A percentile compares a stretch with the other conserved stretches of the same genome.
Evolutionary conservation across 2,888 invertebrate species (phyloP).

Genomic region (Temnothorax unifasciatus): DNA sequence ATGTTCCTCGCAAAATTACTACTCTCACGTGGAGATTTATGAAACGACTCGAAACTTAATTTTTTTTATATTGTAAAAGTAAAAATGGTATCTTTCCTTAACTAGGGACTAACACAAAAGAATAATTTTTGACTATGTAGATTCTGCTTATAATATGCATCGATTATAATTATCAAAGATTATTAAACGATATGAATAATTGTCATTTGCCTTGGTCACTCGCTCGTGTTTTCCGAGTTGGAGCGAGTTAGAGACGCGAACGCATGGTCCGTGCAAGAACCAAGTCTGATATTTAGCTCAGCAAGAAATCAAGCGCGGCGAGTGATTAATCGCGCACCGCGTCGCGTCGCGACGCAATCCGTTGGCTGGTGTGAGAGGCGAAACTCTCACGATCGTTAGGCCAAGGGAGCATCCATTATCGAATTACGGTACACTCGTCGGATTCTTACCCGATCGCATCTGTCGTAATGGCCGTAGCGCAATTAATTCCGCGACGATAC

Average conservation of each 20-base stretch:
- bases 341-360: not conserved
- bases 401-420: slow-evolving; percentile 41
- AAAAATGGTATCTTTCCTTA: not conserved
- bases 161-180: not conserved
- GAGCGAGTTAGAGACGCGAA: not conserved
- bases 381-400: slow-evolving; percentile 40
- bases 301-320: slow-evolving; percentile 44
- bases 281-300: slow-evolving; percentile 19
- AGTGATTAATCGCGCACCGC: slow-evolving; percentile 40
- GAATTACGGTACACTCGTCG: slow-evolving; percentile 49
- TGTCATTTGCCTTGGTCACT: not conserved
- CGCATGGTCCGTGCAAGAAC: slow-evolving; percentile 3
- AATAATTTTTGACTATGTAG: not conserved
- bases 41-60: not conserved
- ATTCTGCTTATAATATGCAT: not conserved
- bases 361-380: not conserved
- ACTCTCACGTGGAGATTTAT: not conserved
- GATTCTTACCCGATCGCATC: slow-evolving; percentile 42
- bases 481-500: slow-evolving; percentile 39
- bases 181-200: slow-evolving; percentile 14
- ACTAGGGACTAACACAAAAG: not conserved
- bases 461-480: slow-evolving; percentile 4
- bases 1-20: not conserved
- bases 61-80: not conserved
- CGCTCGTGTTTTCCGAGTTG: not conserved